Evolutionary conservation across 2,888 invertebrate genomes (phyloP).

Genomic region (Trilocha varians): DNA sequence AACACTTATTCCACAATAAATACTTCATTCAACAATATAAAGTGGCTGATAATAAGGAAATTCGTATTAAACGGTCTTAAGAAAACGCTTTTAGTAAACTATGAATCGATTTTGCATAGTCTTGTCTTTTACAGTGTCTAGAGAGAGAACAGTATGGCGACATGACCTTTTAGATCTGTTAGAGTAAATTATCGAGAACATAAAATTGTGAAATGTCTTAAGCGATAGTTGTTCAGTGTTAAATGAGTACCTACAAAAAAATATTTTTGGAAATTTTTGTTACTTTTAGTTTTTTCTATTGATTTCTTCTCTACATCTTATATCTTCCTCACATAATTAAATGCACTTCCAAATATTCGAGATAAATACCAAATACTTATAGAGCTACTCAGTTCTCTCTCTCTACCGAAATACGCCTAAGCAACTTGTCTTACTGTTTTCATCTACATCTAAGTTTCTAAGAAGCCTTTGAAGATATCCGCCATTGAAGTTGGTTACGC

Average conservation of each 20-base stretch:
- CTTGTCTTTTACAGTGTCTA: background rate
- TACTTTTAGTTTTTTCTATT: too few species aligned
- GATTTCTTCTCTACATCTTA: too few species aligned
- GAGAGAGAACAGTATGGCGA: slow-evolving; percentile 1
- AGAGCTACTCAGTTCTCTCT: too few species aligned
- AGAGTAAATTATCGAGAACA: too few species aligned
- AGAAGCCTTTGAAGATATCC: slow-evolving; percentile 43
- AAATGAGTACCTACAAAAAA: too few species aligned
- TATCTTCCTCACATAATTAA: too few species aligned
- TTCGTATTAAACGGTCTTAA: slow-evolving; percentile 33
- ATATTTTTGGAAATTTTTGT: too few species aligned
- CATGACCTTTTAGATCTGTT: background rate
- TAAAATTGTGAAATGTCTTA: too few species aligned
- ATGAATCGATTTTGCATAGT: slow-evolving; percentile 1
- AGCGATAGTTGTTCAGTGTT: too few species aligned
- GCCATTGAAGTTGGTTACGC: slow-evolving; percentile 37
- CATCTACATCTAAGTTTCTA: slow-evolving; percentile 11
- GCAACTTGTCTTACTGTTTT: background rate
- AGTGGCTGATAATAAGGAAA: slow-evolving; percentile 44
- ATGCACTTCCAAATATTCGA: too few species aligned
- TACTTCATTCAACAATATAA: slow-evolving; percentile 9
- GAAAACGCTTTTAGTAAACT: slow-evolving; percentile 15
- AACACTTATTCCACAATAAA: too few species aligned
- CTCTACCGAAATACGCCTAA: background rate
- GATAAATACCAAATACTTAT: too few species aligned